Evolutionary conservation across 2,797 vertebrate species (phyloP).

Genomic region (Hydrocynus forskahlii): DNA sequence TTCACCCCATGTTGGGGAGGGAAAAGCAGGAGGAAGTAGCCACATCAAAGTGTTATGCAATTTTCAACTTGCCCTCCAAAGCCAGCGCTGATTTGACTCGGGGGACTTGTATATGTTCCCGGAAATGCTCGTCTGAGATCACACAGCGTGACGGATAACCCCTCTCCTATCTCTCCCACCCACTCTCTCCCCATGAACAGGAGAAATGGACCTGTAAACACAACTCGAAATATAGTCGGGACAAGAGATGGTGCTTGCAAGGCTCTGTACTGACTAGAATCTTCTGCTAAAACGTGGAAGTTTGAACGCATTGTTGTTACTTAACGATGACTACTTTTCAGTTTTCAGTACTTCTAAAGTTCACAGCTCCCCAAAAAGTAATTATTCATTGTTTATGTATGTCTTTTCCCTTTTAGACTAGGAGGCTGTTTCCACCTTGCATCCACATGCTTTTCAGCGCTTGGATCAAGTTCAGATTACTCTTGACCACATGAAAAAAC

Average conservation of each 20-base stretch:
- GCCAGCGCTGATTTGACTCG: constrained; percentile 37
- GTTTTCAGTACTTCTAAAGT: too few species aligned
- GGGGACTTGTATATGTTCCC: constrained; percentile 36
- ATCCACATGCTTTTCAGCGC: too few species aligned
- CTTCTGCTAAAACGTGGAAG: neutral
- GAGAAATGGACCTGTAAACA: constrained; percentile 24
- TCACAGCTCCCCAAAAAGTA: neutral
- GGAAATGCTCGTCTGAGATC: constrained; percentile 40
- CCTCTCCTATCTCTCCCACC: constrained; percentile 27
- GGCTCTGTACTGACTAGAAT: neutral
- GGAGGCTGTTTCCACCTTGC: too few species aligned
- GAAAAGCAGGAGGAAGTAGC: constrained; percentile 40
- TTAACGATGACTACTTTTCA: too few species aligned
- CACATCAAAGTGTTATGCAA: constrained; percentile 51
- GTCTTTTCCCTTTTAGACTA: neutral
- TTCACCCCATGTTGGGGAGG: constrained; percentile 41
- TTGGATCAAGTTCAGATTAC: too few species aligned
- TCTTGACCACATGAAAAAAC: too few species aligned
- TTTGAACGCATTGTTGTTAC: neutral
- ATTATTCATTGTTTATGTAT: neutral
- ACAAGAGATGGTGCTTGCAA: constrained; percentile 14
- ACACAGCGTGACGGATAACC: constrained; percentile 30
- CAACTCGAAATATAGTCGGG: constrained; percentile 10
- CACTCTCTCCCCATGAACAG: constrained; percentile 1
- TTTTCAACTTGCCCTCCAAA: constrained; percentile 53